A percentile compares a stretch with the other conserved stretches of the same genome.
Conservation (phyloP, 2,888 invertebrate genomes). For the Sesamia inferens region DNA sequence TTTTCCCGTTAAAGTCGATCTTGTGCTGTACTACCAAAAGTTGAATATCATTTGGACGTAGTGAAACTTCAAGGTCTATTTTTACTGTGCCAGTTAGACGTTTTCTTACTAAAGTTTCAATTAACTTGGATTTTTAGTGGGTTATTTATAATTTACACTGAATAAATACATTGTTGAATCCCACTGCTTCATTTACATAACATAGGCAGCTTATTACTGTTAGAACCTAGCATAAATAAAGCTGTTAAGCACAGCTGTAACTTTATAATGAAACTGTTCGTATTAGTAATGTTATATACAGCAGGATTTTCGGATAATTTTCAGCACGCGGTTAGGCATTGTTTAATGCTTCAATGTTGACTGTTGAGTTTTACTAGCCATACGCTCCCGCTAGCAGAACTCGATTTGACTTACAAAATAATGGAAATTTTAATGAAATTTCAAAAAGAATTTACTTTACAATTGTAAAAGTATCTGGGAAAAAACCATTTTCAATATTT, state of each 20-base stretch:
- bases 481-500: neutral
- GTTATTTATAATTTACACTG: neutral
- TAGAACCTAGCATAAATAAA: neutral
- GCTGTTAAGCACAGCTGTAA: constrained; percentile 15
- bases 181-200: neutral
- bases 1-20: neutral
- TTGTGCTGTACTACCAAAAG: neutral
- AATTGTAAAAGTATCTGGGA: neutral
- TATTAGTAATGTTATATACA: constrained; percentile 20
- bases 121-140: neutral
- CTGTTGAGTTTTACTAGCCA: neutral
- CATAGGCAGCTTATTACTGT: neutral
- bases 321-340: neutral
- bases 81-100: neutral
- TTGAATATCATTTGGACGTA: neutral
- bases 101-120: neutral
- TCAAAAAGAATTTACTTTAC: neutral
- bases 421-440: neutral
- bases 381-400: neutral
- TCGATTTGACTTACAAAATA: neutral
- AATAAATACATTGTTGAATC: neutral
- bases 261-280: constrained; percentile 24
- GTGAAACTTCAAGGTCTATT: neutral
- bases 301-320: constrained; percentile 23
- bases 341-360: constrained; percentile 1